Conservation (phyloP, 2,888 invertebrate genomes). For the Tromatobia lineatoria region DNA sequence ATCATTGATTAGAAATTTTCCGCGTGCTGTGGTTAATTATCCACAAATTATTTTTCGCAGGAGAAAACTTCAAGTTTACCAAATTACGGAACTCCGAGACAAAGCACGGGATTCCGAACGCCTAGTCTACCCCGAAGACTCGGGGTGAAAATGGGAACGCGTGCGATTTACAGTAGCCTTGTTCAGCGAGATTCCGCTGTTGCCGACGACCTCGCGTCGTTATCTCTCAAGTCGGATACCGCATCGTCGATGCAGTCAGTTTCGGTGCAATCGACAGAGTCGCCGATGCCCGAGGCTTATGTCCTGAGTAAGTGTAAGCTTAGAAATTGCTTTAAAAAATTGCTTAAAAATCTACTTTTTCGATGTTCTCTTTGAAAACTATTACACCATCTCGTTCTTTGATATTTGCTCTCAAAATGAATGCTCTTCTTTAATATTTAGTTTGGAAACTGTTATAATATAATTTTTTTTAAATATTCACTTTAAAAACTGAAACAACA, state of each 20-base stretch:
- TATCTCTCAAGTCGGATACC: conserved; percentile 82
- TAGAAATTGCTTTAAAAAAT: too few species aligned
- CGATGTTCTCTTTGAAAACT: background rate
- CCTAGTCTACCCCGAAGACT: conserved; percentile 86
- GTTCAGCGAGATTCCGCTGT: conserved; percentile 79
- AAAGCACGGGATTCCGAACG: conserved; percentile 78
- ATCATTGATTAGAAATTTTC: too few species aligned
- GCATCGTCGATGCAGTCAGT: conserved; percentile 82
- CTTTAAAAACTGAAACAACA: too few species aligned
- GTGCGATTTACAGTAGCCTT: conserved; percentile 87
- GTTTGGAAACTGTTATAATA: too few species aligned
- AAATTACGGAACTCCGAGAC: conserved; percentile 80
- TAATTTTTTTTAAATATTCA: too few species aligned
- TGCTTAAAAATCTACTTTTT: too few species aligned
- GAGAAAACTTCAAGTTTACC: conserved; percentile 82
- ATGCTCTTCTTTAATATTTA: too few species aligned
- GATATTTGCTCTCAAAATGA: too few species aligned
- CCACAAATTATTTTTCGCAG: conserved; percentile 66
- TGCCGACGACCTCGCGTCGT: conserved; percentile 82
- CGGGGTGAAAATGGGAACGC: conserved; percentile 92
- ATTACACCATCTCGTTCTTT: background rate
- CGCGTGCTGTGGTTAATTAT: background rate
- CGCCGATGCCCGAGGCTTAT: conserved; percentile 86
- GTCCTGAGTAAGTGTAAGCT: conserved; percentile 86
- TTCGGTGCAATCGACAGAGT: conserved; percentile 82